These are phyloP conservation scores for Nemoura dubitans DNA, from an alignment of 2,888 invertebrate species.

Conservation along the genomic window DNA sequence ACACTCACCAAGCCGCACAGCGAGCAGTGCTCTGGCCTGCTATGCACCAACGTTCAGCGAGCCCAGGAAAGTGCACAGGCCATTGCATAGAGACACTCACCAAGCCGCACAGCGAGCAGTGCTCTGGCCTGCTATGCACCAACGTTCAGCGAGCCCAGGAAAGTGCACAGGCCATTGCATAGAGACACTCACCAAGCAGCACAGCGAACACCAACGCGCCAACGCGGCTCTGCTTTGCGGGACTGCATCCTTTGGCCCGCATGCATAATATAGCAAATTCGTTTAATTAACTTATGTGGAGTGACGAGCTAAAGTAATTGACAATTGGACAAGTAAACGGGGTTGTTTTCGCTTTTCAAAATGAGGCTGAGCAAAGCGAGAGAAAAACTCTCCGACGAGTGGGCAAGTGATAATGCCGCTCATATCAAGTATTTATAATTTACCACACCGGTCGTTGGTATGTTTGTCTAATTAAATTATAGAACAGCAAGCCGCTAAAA, in stretches of 20 bases:
- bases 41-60: no score
- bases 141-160: neutral
- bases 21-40: no score
- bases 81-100: no score
- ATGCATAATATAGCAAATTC: neutral
- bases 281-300: neutral
- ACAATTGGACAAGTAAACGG: neutral
- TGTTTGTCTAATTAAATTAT: slow-evolving; percentile 4
- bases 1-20: no score
- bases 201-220: no score
- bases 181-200: no score
- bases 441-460: neutral
- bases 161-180: neutral
- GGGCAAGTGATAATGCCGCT: neutral
- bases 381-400: neutral
- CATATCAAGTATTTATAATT: neutral
- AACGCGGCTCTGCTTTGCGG: no score
- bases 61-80: no score
- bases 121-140: no score
- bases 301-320: neutral
- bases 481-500: neutral
- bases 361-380: neutral
- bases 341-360: neutral
- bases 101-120: no score
- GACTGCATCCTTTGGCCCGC: neutral